Conservation (phyloP, 2,113 vertebrate genomes). For the Poeciliopsis occidentalis region DNA sequence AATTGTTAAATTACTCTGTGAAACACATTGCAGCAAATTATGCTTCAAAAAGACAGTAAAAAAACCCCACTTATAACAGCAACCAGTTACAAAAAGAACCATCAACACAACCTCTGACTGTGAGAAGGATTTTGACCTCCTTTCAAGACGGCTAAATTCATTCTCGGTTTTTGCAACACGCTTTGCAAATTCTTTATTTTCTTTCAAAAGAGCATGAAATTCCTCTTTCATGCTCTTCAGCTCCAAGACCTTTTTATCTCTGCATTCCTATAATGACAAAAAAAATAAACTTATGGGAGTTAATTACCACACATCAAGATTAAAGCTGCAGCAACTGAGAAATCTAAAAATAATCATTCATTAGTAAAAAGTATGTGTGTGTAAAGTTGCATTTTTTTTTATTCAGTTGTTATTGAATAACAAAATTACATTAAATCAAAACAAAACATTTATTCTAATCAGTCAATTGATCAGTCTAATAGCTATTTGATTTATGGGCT, state of each 20-base stretch:
- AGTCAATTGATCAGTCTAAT: too few species aligned
- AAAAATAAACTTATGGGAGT: conserved; percentile 1
- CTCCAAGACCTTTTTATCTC: conserved; percentile 79
- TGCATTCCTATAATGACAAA: conserved; percentile 77
- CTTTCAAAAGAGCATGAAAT: conserved; percentile 60
- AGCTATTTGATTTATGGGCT: neutral
- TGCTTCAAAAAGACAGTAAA: neutral
- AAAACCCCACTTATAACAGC: neutral
- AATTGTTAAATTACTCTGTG: conserved; percentile 81
- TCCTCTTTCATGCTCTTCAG: conserved; percentile 78
- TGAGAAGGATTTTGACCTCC: conserved; percentile 67
- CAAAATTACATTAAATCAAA: too few species aligned
- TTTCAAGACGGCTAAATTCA: conserved; percentile 76
- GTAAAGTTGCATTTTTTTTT: too few species aligned
- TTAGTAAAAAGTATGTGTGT: neutral
- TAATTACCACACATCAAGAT: neutral
- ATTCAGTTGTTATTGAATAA: too few species aligned
- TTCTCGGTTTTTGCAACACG: conserved; percentile 77
- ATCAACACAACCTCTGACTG: conserved; percentile 78
- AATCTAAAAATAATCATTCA: neutral
- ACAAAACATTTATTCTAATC: too few species aligned
- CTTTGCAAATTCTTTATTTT: conserved; percentile 82
- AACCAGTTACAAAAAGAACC: conserved; percentile 24
- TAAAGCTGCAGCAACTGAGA: neutral
- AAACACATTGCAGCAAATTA: conserved; percentile 21